Conservation (phyloP, 1,140 invertebrate species). For the Pinna nobilis region DNA sequence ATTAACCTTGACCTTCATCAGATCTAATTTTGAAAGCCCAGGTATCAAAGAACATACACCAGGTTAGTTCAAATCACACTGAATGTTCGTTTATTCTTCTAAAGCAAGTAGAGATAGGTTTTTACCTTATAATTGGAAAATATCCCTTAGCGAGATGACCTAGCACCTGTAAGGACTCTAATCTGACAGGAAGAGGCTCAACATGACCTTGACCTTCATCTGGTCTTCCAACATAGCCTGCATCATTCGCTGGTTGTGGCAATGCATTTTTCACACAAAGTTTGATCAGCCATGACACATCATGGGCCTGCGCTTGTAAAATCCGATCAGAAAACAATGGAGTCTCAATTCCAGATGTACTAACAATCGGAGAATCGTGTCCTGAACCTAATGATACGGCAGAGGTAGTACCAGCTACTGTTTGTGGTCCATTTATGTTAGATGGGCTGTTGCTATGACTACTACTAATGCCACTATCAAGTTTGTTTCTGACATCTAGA, state of each 20-base stretch:
- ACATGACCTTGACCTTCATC: conserved; percentile 35
- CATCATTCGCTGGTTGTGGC: conserved; percentile 40
- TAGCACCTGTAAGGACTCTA: conserved; percentile 87
- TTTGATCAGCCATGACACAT: conserved; percentile 73
- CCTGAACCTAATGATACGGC: conserved; percentile 34
- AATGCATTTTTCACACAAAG: conserved; percentile 70
- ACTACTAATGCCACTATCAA: background rate
- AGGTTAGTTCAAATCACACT: background rate
- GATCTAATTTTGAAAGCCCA: background rate
- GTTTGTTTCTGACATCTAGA: background rate
- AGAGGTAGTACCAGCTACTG: background rate
- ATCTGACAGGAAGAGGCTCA: conserved; percentile 79
- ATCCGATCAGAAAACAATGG: conserved; percentile 60
- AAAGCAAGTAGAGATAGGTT: background rate
- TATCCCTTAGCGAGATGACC: conserved; percentile 82
- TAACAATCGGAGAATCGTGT: conserved; percentile 35
- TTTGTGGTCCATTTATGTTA: conserved; percentile 15
- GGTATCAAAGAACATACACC: background rate
- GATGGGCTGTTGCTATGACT: conserved; percentile 24
- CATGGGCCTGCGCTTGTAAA: conserved; percentile 53
- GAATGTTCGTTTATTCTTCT: background rate
- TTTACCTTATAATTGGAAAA: conserved; percentile 77
- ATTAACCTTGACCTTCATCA: background rate
- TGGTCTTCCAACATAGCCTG: conserved; percentile 7
- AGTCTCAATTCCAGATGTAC: conserved; percentile 59